These are phyloP conservation scores for Manduca sexta DNA, from an alignment of 1,140 invertebrate genomes.

Conservation along the genomic window DNA sequence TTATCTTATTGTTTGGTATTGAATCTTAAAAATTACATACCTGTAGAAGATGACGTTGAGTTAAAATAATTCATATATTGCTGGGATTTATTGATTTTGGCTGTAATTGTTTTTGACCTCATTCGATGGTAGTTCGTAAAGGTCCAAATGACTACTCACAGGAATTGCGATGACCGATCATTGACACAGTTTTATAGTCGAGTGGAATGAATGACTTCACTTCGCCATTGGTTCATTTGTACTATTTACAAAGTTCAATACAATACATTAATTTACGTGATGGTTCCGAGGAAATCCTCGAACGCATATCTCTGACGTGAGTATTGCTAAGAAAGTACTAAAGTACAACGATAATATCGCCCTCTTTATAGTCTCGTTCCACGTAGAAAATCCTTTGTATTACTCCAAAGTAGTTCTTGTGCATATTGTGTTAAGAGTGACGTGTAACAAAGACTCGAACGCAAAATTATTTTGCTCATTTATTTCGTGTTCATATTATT, in stretches of 20 bases:
- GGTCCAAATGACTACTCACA: too few species aligned
- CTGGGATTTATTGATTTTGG: too few species aligned
- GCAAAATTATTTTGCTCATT: slow-evolving; percentile 18
- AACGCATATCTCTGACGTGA: slow-evolving; percentile 28
- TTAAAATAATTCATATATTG: too few species aligned
- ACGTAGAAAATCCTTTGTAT: too few species aligned
- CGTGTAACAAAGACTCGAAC: slow-evolving; percentile 2
- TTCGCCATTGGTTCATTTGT: slow-evolving; percentile 28
- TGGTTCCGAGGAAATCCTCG: slow-evolving; percentile 48
- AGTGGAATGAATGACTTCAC: not conserved
- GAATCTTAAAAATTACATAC: too few species aligned
- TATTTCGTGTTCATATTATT: slow-evolving; percentile 26
- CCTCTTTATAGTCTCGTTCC: slow-evolving; percentile 7
- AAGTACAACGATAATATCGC: slow-evolving; percentile 10
- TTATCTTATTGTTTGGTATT: too few species aligned
- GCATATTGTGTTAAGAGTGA: slow-evolving; percentile 2
- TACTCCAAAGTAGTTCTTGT: too few species aligned
- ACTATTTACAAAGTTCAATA: slow-evolving; percentile 31
- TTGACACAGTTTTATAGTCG: slow-evolving; percentile 10
- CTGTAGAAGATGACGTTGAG: too few species aligned
- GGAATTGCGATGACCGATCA: slow-evolving; percentile 12
- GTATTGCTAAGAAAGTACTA: slow-evolving; percentile 27
- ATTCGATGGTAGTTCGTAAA: too few species aligned
- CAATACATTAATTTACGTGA: slow-evolving; percentile 62
- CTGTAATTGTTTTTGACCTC: too few species aligned